These are phyloP conservation scores for Taeniopygia guttata DNA, from an alignment of 2,797 vertebrate genomes.

Conservation along the genomic window DNA sequence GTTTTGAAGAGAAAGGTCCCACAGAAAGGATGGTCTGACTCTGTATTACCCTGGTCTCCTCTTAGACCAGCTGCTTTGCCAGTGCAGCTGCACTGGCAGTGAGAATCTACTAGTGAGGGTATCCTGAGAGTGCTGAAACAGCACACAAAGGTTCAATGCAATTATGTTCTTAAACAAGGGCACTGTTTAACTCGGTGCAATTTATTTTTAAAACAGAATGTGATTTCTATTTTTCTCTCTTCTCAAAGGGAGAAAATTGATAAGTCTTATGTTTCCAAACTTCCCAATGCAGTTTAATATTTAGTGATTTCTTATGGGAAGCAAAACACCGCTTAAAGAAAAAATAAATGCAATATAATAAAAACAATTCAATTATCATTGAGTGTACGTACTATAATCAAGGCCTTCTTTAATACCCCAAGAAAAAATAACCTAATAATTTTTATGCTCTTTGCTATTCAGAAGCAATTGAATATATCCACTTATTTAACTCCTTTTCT, in stretches of 20 bases:
- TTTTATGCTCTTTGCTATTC: background rate
- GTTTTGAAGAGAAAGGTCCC: background rate
- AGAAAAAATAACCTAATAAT: background rate
- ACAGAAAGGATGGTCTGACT: background rate
- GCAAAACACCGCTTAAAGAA: background rate
- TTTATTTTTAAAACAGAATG: background rate
- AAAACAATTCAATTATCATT: background rate
- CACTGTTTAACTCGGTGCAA: background rate
- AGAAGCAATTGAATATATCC: background rate
- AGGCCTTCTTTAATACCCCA: background rate
- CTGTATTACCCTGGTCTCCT: background rate
- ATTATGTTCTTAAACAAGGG: background rate
- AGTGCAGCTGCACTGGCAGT: background rate
- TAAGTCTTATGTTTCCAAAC: background rate
- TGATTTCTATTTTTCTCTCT: background rate
- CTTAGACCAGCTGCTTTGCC: background rate
- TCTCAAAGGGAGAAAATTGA: background rate
- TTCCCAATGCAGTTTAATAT: background rate
- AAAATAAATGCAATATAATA: background rate
- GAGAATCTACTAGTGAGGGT: background rate
- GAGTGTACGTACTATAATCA: background rate
- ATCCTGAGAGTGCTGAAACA: fast-evolving
- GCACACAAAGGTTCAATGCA: background rate
- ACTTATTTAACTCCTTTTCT: background rate
- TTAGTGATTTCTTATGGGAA: background rate